Conservation (phyloP, 2,113 vertebrate species). For the Labrus mixtus region DNA sequence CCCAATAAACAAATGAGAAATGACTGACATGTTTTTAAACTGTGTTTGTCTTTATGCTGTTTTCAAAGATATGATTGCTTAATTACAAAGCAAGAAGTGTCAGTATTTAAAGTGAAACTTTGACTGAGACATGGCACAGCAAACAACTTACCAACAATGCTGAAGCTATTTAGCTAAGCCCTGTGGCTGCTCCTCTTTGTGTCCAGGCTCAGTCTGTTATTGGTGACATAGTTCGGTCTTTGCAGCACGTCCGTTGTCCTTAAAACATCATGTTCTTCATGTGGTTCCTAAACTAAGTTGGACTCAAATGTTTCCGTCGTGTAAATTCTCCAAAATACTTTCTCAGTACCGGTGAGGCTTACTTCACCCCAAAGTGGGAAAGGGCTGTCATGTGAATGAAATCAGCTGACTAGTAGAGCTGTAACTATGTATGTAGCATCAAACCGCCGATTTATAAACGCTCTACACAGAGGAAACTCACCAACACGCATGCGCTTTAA, state of each 20-base stretch:
- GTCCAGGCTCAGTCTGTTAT: not conserved
- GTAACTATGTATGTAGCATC: not conserved
- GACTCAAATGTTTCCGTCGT: not conserved
- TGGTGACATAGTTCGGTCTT: constrained; percentile 8
- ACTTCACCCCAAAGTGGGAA: constrained; percentile 9
- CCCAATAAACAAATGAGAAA: fast-evolving
- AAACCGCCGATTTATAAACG: not conserved
- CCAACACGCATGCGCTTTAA: fast-evolving
- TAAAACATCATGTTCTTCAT: not conserved
- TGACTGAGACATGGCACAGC: not conserved
- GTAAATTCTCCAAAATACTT: not conserved
- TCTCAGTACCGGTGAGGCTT: not conserved
- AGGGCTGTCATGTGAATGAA: constrained; percentile 73
- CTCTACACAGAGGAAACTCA: fast-evolving
- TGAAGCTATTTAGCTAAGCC: constrained; percentile 13
- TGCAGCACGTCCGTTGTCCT: not conserved
- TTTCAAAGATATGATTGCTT: no score
- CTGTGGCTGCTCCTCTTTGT: constrained; percentile 7
- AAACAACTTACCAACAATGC: constrained; percentile 33
- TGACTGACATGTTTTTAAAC: not conserved
- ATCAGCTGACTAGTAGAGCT: constrained; percentile 72
- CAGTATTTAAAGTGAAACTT: not conserved
- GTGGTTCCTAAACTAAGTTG: not conserved
- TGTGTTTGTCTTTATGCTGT: no score
- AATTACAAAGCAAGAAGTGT: not conserved